Evolutionary conservation across 2,113 vertebrate species (phyloP).

Genomic region (Craseonycteris thonglongyai): DNA sequence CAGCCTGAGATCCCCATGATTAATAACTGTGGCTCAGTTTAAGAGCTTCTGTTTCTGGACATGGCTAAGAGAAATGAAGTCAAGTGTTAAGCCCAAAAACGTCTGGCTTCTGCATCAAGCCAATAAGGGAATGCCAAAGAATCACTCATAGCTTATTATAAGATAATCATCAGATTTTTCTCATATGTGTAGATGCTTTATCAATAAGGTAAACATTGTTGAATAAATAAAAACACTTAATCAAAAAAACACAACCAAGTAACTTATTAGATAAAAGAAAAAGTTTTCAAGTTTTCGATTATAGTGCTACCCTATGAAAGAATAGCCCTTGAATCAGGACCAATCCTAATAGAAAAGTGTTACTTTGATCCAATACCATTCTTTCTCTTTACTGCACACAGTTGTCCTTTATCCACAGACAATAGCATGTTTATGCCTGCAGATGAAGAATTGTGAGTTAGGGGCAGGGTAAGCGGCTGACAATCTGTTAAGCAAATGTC

Average conservation of each 20-base stretch:
- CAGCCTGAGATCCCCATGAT: background rate
- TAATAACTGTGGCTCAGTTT: background rate
- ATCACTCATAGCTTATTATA: background rate
- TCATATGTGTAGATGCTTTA: background rate
- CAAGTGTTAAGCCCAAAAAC: background rate
- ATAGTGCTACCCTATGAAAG: background rate
- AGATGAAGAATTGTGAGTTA: fast-evolving
- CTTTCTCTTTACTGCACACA: background rate
- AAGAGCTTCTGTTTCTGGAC: background rate
- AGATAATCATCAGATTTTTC: background rate
- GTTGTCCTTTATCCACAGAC: background rate
- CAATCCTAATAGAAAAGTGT: background rate
- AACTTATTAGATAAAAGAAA: background rate
- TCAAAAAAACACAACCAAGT: background rate
- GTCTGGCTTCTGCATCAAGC: background rate
- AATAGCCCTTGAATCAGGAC: background rate
- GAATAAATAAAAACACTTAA: background rate
- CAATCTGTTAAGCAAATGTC: background rate
- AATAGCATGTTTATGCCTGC: background rate
- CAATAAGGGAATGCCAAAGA: background rate
- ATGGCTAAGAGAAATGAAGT: background rate
- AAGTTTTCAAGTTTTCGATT: background rate
- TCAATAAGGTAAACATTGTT: background rate
- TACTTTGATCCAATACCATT: background rate
- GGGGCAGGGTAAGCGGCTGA: background rate